Evolutionary conservation across 2,113 vertebrate genomes (phyloP).

Genomic region (Saccopteryx leptura): DNA sequence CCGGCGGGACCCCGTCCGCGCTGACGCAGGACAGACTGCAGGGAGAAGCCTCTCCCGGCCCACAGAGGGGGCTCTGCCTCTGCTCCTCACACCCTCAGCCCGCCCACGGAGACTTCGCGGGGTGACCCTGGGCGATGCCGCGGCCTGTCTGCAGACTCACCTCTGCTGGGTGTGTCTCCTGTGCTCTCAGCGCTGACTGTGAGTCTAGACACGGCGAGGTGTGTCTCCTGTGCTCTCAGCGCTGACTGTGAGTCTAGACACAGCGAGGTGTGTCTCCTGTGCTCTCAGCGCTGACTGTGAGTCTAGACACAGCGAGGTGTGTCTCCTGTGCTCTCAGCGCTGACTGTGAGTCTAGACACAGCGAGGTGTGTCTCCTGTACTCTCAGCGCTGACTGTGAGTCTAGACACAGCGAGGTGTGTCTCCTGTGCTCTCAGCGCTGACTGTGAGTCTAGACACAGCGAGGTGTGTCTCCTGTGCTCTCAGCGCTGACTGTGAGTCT

Average conservation of each 20-base stretch:
- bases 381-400: no score
- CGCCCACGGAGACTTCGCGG: background rate
- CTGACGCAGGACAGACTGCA: no score
- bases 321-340: background rate
- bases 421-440: background rate
- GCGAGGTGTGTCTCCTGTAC: background rate
- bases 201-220: background rate
- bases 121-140: rapidly evolving
- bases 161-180: background rate
- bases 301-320: background rate
- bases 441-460: no score
- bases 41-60: background rate
- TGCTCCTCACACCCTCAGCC: no score
- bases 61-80: background rate
- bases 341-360: no score
- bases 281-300: no score
- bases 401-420: background rate
- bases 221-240: background rate
- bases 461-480: background rate
- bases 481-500: no score
- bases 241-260: no score
- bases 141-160: no score
- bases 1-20: rapidly evolving
- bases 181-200: no score
- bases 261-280: background rate